These are phyloP conservation scores for Philereme transversata DNA, from an alignment of 2,888 invertebrate genomes.

Conservation along the genomic window DNA sequence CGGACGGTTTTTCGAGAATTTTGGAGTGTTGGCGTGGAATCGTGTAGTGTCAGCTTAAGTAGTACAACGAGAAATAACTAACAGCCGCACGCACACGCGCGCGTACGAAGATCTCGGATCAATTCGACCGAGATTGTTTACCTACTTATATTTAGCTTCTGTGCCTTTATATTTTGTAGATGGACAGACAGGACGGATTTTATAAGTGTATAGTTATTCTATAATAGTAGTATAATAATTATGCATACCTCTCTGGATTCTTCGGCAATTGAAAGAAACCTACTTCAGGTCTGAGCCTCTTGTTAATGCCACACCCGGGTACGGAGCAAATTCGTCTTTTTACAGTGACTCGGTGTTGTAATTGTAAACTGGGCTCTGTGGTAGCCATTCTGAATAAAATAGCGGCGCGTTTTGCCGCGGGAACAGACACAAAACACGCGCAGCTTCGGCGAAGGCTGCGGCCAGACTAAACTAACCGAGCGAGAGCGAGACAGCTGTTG, in stretches of 20 bases:
- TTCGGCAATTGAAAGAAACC: constrained; percentile 13
- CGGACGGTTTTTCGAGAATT: too few species aligned
- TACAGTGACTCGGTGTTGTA: not conserved
- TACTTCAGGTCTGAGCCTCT: constrained; percentile 3
- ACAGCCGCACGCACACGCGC: too few species aligned
- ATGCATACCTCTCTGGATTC: constrained; percentile 7
- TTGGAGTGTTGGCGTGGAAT: too few species aligned
- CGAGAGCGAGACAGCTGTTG: not conserved
- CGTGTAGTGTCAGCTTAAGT: too few species aligned
- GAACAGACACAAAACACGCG: constrained; percentile 3
- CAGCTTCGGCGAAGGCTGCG: constrained; percentile 5
- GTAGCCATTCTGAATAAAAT: constrained; percentile 7
- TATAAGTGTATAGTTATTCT: too few species aligned
- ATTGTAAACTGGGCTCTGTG: not conserved
- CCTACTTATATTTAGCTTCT: too few species aligned
- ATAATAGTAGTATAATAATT: not conserved
- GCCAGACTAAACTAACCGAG: constrained; percentile 13
- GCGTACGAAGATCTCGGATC: too few species aligned
- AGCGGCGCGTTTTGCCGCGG: not conserved
- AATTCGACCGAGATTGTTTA: too few species aligned
- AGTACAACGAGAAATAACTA: too few species aligned
- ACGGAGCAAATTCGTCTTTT: constrained; percentile 2
- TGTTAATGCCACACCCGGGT: constrained; percentile 8
- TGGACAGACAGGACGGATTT: too few species aligned
- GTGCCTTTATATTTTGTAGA: too few species aligned